These are phyloP conservation scores for Pentalonia nigronervosa DNA, from an alignment of 1,140 invertebrate species.

Conservation along the genomic window DNA sequence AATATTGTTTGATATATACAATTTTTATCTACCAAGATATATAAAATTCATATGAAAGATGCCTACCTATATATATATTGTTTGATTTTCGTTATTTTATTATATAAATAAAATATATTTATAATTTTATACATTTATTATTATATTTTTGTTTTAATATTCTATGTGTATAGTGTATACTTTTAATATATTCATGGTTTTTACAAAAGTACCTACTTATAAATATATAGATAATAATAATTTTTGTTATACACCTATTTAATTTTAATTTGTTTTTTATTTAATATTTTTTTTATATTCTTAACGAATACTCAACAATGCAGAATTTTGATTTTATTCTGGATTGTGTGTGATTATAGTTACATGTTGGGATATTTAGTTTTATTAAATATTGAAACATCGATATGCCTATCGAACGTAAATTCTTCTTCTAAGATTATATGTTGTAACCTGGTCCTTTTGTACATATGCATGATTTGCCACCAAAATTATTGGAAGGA, in stretches of 20 bases:
- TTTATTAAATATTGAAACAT: background rate
- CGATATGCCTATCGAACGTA: background rate
- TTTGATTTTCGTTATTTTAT: background rate
- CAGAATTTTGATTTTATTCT: background rate
- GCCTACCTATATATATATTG: background rate
- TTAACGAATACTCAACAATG: background rate
- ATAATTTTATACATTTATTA: too few relatives aligned
- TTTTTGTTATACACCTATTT: background rate
- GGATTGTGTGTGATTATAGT: background rate
- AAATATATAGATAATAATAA: too few relatives aligned
- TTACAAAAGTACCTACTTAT: background rate
- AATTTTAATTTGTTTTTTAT: background rate
- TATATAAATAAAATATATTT: background rate
- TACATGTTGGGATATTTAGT: background rate
- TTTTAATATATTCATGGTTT: background rate
- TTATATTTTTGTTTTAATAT: too few relatives aligned
- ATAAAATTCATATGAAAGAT: background rate
- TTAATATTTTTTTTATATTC: background rate
- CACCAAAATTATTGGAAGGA: constrained; percentile 1
- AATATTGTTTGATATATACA: background rate
- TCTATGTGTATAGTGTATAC: too few relatives aligned
- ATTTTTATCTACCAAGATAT: background rate
- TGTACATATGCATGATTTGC: background rate
- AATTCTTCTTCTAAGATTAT: background rate
- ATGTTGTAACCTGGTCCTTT: background rate